phyloP scores from a whole-genome alignment of 2,113 vertebrate species.

The Phocoena sinus region DNA sequence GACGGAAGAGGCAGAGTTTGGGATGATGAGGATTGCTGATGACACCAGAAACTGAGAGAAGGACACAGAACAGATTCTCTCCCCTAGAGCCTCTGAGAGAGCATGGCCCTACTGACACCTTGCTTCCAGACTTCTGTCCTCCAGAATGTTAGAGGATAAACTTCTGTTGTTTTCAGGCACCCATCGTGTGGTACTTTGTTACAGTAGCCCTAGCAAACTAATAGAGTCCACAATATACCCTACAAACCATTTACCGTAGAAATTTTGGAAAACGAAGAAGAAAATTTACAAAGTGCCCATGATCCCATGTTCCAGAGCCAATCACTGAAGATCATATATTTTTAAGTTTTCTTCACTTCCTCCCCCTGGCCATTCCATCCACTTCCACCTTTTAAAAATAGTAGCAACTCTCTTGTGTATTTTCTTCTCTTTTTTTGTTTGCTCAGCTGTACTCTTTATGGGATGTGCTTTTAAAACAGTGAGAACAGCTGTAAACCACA shows the following conservation, averaged over 20 bases:
- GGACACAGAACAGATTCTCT: not conserved
- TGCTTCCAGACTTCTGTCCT: not conserved
- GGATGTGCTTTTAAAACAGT: not conserved
- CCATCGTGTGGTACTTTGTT: not conserved
- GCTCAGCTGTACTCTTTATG: not conserved
- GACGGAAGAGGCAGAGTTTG: not conserved
- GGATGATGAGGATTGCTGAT: not conserved
- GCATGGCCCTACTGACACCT: too few species aligned
- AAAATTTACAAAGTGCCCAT: not conserved
- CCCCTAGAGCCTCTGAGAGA: not conserved
- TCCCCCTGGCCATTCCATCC: not conserved
- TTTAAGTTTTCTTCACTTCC: not conserved
- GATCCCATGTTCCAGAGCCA: not conserved
- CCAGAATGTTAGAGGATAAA: too few species aligned
- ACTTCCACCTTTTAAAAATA: not conserved
- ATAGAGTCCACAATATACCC: accelerated
- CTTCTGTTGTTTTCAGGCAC: not conserved
- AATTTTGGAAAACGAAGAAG: not conserved
- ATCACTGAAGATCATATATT: too few species aligned
- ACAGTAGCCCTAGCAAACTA: not conserved
- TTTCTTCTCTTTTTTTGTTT: not conserved
- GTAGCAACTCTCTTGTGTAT: not conserved
- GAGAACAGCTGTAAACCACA: not conserved
- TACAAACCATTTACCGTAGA: not conserved
- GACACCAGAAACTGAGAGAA: not conserved